A percentile compares a stretch with the other conserved stretches of the same genome.
Evolutionary conservation across 2,888 invertebrate genomes (phyloP).

Genomic region (Leptura quadrifasciata): DNA sequence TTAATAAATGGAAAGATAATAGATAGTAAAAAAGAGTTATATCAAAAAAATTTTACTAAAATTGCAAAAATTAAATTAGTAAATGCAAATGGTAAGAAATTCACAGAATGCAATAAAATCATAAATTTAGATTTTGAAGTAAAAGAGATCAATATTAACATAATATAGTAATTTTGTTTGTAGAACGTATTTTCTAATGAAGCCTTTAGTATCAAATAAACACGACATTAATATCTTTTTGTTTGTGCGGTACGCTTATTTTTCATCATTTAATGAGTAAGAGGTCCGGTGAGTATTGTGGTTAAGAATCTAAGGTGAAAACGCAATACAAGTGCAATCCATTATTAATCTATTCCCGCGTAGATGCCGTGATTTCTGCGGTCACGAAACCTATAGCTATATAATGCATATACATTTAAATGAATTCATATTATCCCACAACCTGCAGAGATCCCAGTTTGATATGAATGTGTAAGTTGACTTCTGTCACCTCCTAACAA

Average conservation of each 20-base stretch:
- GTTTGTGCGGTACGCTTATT: neutral
- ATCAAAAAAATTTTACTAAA: no score
- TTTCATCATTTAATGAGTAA: constrained; percentile 16
- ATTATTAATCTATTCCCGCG: constrained; percentile 36
- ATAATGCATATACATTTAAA: constrained; percentile 63
- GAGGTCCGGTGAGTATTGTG: constrained; percentile 14
- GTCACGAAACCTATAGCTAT: constrained; percentile 60
- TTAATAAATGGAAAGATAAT: no score
- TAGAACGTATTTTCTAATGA: neutral
- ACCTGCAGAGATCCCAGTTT: constrained; percentile 63
- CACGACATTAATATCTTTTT: neutral
- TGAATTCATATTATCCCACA: constrained; percentile 64
- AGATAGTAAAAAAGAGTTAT: no score
- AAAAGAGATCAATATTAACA: no score
- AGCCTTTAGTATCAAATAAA: neutral
- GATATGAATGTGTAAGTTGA: constrained; percentile 62
- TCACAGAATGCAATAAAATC: no score
- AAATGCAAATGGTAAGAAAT: no score
- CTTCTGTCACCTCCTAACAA: constrained; percentile 65
- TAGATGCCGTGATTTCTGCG: constrained; percentile 57
- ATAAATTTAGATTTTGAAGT: no score
- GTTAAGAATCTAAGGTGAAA: constrained; percentile 6
- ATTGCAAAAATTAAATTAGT: no score
- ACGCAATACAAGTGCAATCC: constrained; percentile 24
- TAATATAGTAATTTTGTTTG: neutral